Evolutionary conservation across 2,797 vertebrate species (phyloP), one percentile per base, ranked within the genome.

Genomic region (Pseudopleuronectes americanus): DNA sequence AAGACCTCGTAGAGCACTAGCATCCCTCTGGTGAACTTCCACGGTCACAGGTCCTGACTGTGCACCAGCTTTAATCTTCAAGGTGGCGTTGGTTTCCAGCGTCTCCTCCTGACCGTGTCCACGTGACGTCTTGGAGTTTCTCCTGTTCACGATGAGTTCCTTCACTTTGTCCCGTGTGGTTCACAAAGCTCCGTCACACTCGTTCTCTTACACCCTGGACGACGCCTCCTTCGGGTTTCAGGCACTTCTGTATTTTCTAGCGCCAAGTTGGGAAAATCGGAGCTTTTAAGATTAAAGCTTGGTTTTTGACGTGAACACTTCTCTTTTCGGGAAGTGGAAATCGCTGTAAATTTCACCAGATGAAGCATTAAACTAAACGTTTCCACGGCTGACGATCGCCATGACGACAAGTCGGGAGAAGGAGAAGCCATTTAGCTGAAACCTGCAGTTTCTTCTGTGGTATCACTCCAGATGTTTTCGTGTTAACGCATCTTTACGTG

Each of bases 21-120:
- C 13, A 0, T 67, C 55, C 41, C 12, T 9, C 68, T 28, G 23
- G 72, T 75, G 79, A 79, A 82, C 83, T 85, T 12, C 82, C 48
- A n/a, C 79, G 72, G 71, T 87, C 76, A 60, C 53, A 23, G 4
- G 45, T 57, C 26, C 51, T 10, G 22, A 73, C 48, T 1, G 57
- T 68, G 31, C 9, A 24, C 12, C 19, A 13, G 47, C 9, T 36
- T 43, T 23, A 38, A 59, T 59, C 3, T n/a, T 47, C 13, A 53
- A 47, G 38, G 49, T 53, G 19, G 65, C 24, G 26, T 74, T 56
- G 22, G 9, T 48, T 52, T 59, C 26, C 7, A 49, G 22, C 8
- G 26, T 59, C 1, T 33, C 19, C 23, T 22, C 14, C 26, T 31
- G 49, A 67, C 16, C 14, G 65, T 8, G 41, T 68, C 76, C 53